Conservation (phyloP, 2,888 invertebrate genomes). For the Yponomeuta sedellus region DNA sequence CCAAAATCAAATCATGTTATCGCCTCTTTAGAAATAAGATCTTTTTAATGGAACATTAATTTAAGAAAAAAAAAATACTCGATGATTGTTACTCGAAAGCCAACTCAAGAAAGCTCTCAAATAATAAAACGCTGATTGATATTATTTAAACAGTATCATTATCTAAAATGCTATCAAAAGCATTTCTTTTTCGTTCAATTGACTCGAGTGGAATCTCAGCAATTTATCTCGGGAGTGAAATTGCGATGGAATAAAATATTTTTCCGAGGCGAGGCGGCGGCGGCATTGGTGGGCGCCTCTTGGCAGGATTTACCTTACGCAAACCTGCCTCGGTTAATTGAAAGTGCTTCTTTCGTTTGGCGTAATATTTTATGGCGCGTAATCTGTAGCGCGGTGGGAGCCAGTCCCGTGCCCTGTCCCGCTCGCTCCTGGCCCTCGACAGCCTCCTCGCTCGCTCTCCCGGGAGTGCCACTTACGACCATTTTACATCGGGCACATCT, state of each 20-base stretch:
- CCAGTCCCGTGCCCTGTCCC: conserved; percentile 32
- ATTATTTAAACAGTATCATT: conserved; percentile 15
- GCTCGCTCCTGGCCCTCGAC: conserved; percentile 44
- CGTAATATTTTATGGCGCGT: conserved; percentile 65
- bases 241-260: conserved; percentile 39
- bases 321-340: conserved; percentile 69
- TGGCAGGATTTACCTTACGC: conserved; percentile 60
- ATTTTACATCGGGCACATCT: conserved; percentile 38
- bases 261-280: conserved; percentile 26
- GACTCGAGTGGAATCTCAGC: conserved; percentile 21
- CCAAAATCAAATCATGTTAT: not conserved
- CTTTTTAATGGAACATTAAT: not conserved
- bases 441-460: conserved; percentile 38
- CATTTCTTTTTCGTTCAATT: conserved; percentile 17
- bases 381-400: conserved; percentile 39
- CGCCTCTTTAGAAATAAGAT: not conserved
- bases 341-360: conserved; percentile 70
- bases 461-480: conserved; percentile 41
- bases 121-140: conserved; percentile 13
- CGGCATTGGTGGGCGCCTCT: conserved; percentile 47
- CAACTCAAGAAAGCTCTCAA: not conserved
- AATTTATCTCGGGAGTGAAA: conserved; percentile 25
- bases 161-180: conserved; percentile 16
- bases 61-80: not conserved
- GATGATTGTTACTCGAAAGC: not conserved